Evolutionary conservation across 2,113 vertebrate species (phyloP), one percentile per base, ranked within the genome.

Genomic region (Anolis sagrei): DNA sequence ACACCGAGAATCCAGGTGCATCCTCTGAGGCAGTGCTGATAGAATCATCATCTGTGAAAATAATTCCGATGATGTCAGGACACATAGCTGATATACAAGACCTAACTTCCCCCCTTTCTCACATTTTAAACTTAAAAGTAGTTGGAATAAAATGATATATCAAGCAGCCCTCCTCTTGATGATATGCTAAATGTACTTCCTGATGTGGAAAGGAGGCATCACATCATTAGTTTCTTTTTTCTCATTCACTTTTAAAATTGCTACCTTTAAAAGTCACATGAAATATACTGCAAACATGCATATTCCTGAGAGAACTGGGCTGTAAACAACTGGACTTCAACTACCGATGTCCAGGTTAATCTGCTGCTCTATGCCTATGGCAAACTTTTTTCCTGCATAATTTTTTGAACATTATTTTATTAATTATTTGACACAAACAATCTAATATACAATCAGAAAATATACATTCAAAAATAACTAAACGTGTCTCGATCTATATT

Each of bases 11-110:
- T 79, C 84, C 62, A n/a, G 91, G 81, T 87, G 84, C 82, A n/a
- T 95, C 94, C 93, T 96, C 92, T 88, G 91, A 95, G 51, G 85
- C 82, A 86, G 88, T 91, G 81, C 87, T 96, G 87, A 87, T 0
- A 25, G 89, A 94, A 48, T 96, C 93, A 86, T 95, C 89, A 86
- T 95, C 92, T 95, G 2, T 9, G 87, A 87, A 87, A 95, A 86
- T 14, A 74, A 10, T 27, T 9, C 18, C 19, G 3, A 6, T 70
- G 7, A 83, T 91, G 73, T 69, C 54, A 25, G 7, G 29, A 68
- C 11, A 29, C 10, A 29, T 61, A 73, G 83, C 76, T 81, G 81
- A 44, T 11, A 10, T 48, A 68, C 25, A 29, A 68, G 10, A 11
- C 29, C 25, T 61, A 70, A 82, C 76, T 81, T 83, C 27, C 9